Evolutionary conservation across 1,140 invertebrate genomes (phyloP), one percentile per base, ranked within the genome.

Genomic region (Maniola jurtina): DNA sequence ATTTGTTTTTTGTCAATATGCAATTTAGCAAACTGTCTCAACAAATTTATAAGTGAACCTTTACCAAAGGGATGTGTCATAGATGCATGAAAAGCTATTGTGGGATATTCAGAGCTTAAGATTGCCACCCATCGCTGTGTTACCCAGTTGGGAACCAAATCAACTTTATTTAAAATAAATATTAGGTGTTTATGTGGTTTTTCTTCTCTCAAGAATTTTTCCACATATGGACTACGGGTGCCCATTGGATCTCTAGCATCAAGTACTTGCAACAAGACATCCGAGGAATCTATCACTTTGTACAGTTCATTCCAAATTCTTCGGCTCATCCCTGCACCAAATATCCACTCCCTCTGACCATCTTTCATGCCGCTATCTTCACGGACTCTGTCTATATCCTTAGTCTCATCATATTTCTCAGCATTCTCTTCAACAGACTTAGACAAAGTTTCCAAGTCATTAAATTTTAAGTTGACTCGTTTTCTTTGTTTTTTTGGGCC

Each of bases 221-320:
- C 98, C 52, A 99, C 95, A 74, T 98, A 96, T 55, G 96, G 94
- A 73, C 97, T 99, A 66, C 99, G 93, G 1, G 99, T 99, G 5
- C 98, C 99, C 91, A 97, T 93, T 0, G 98, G 98, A 93, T 99
- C 97, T 70, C 98, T 92, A 0, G 98, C 97, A 93, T 99, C 98
- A 52, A 99, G 90, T 6, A 97, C 94, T 93, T 99, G 97, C 13
- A 99, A 89, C 25, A 99, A 86, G 7, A 99, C 98, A 94, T 99
- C 99, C 1, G 98, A 99, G 8, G 98, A 99, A 90, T 99, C 99
- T 55, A 99, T 96, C 9, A 99, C 98, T 94, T 99, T 99, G 84
- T 99, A 99, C 7, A 99, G 88, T 90, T 99, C 99, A 92, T 98
- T 99, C 99, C 99, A 99, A 79, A 99, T 99, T 76, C 99, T 93